Evolutionary conservation across 2,113 vertebrate species (phyloP), one percentile per base, ranked within the genome.

Genomic region (Ailuropoda melanoleuca): DNA sequence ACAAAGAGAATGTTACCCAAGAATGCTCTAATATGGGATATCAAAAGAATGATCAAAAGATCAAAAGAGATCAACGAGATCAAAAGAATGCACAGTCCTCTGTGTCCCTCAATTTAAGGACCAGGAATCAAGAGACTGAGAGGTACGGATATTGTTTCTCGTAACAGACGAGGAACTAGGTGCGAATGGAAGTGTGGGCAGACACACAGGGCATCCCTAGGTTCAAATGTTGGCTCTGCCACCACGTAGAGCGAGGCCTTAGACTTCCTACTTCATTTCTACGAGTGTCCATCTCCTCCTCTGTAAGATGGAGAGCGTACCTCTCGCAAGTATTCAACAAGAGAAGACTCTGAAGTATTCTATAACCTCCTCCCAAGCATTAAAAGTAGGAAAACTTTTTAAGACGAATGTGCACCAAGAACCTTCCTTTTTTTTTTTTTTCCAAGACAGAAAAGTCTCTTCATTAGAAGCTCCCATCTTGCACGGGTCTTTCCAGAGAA

Each of bases 141-240:
- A 37, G 7, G 43, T 43, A 43, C 43, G 53, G 23, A 14, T 1
- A 9, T 18, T 37, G 8, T 21, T 86, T 58, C 53, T 56, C 8
- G 6, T 6, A 68, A 48, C 8, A 66, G 58, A 46, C 0, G 1
- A 83, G 3, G 55, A 56, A 5, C 12, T 53, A 2, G 2, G 50
- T 1, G 34, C 9, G 21, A 50, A 37, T 24, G 70, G 19, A 34
- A 34, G 11, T 5, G 3, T 43, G 8, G 56, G 31, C 50, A 21
- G 88, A 84, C 15, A n/a, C 50, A 37, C 43, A 43, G 15, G 50
- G 15, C 39, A n/a, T 6, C 50, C 21, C 34, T 39, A 8, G 1
- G 43, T 34, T 81, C 84, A 83, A 21, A 92, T 21, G 72, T 15
- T 21, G 55, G 31, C 39, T 88, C 82, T 68, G 43, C 81, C 62